Evolutionary conservation across 2,113 vertebrate species (phyloP).

Genomic region (Rhagologus leucostigma): DNA sequence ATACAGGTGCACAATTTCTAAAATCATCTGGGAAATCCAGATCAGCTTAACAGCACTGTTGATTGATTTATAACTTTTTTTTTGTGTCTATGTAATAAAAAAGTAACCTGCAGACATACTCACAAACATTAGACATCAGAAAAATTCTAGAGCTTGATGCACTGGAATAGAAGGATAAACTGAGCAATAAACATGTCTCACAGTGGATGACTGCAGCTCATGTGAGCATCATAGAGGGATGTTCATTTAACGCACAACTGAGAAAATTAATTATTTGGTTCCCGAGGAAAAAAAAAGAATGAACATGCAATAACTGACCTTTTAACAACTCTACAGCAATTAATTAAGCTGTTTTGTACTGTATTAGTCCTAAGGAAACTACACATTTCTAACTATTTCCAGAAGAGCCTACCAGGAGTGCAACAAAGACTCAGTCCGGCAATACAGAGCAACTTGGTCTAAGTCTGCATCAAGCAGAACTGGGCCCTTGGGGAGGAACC

Average conservation of each 20-base stretch:
- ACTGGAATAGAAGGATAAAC: neutral
- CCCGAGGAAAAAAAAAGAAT: neutral
- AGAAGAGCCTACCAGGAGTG: neutral
- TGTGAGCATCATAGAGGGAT: neutral
- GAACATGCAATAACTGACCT: neutral
- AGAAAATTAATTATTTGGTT: neutral
- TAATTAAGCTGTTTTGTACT: neutral
- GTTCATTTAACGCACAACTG: neutral
- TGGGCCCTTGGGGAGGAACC: neutral
- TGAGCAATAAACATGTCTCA: neutral
- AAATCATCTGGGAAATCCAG: neutral
- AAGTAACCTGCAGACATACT: neutral
- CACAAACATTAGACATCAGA: neutral
- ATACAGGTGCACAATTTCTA: neutral
- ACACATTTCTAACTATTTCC: neutral
- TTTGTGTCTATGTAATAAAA: neutral
- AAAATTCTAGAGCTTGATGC: neutral
- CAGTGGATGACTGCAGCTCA: neutral
- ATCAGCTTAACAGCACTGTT: neutral
- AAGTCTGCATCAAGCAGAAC: neutral
- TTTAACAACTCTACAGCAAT: neutral
- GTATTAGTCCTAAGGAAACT: neutral
- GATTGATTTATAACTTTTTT: neutral
- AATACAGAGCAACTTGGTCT: neutral
- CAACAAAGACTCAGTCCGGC: neutral